phyloP scores from a whole-genome alignment of 2,888 invertebrate genomes.

The Baccha elongata region DNA sequence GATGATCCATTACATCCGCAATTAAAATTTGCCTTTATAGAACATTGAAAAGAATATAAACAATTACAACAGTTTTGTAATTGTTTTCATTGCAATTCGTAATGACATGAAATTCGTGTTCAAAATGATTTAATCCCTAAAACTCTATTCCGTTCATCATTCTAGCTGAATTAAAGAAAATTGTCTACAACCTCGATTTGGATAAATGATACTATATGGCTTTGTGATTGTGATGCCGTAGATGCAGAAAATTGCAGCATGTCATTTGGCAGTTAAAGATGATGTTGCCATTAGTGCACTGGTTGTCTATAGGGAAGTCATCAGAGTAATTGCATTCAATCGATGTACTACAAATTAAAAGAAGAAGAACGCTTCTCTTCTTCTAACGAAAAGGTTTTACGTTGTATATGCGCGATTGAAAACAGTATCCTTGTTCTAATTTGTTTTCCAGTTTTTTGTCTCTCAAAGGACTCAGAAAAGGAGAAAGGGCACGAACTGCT shows the following conservation, averaged over 20 bases:
- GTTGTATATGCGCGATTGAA: neutral
- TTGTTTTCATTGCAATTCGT: too few relatives aligned
- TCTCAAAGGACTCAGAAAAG: neutral
- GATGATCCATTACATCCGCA: too few relatives aligned
- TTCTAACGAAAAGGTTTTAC: neutral
- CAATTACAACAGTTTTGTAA: too few relatives aligned
- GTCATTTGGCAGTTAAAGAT: slow-evolving; percentile 3
- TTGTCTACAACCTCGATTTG: neutral
- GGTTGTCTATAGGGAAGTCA: slow-evolving; percentile 27
- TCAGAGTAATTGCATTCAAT: slow-evolving; percentile 19
- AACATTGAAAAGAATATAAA: too few relatives aligned
- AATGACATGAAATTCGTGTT: too few relatives aligned
- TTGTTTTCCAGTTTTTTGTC: neutral
- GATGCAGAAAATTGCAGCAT: neutral
- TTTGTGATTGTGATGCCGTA: neutral
- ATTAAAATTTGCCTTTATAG: too few relatives aligned
- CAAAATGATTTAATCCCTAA: too few relatives aligned
- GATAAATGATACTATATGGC: neutral
- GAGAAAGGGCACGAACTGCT: too few relatives aligned
- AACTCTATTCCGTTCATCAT: too few relatives aligned
- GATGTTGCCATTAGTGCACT: neutral
- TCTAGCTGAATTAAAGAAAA: too few relatives aligned
- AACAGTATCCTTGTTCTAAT: neutral
- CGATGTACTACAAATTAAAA: slow-evolving; percentile 1
- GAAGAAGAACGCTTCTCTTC: neutral